Evolutionary conservation across 2,888 invertebrate genomes (phyloP).

Genomic region (Tetranychus piercei): DNA sequence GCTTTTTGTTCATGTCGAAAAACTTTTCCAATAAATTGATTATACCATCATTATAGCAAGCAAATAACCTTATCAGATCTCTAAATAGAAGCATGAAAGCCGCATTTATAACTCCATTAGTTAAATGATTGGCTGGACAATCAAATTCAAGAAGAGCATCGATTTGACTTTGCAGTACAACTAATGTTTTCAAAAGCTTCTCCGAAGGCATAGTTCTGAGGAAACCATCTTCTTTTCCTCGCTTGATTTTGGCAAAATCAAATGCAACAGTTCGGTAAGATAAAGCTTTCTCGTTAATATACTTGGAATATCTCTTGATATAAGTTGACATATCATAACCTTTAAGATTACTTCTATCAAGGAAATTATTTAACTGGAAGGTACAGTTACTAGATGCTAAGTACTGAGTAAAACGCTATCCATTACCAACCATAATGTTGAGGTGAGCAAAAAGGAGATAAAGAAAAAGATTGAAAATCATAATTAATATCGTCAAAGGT

Average conservation of each 20-base stretch:
- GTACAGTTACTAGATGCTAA: conserved; percentile 98
- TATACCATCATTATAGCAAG: conserved; percentile 98
- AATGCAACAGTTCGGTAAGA: conserved; percentile 97
- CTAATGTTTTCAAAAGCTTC: conserved; percentile 85
- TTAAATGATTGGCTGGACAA: conserved; percentile 84
- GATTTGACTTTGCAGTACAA: conserved; percentile 81
- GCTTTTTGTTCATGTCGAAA: conserved; percentile 99
- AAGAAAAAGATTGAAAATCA: neutral
- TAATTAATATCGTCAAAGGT: neutral
- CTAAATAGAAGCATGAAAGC: conserved; percentile 90
- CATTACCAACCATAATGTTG: neutral
- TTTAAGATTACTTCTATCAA: conserved; percentile 93
- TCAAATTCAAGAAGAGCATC: conserved; percentile 92
- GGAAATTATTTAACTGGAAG: conserved; percentile 90
- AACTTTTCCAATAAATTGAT: conserved; percentile 84
- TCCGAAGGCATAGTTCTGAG: conserved; percentile 92
- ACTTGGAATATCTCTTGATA: conserved; percentile 94
- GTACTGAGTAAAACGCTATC: conserved; percentile 93
- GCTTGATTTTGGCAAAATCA: conserved; percentile 98
- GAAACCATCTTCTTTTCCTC: conserved; percentile 94
- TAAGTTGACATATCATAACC: conserved; percentile 99
- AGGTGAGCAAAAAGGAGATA: neutral
- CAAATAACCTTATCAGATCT: conserved; percentile 94
- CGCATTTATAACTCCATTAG: conserved; percentile 96
- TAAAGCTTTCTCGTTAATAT: conserved; percentile 94